Evolutionary conservation across 2,113 vertebrate genomes (phyloP).

Genomic region (Trematomus loennbergii): DNA sequence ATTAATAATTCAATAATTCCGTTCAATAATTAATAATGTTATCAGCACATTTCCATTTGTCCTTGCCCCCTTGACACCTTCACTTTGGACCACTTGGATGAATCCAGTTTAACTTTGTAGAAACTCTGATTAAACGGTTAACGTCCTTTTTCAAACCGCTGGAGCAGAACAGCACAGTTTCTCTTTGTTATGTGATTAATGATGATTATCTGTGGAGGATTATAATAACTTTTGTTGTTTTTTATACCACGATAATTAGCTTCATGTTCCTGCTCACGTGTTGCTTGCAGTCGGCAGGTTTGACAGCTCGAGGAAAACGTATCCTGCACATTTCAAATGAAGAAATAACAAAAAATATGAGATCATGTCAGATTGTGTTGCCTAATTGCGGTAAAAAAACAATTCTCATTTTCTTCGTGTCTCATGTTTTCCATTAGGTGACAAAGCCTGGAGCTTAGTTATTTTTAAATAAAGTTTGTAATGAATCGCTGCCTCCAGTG

Average conservation of each 20-base stretch:
- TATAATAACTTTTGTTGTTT: slow-evolving; percentile 52
- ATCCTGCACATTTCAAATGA: slow-evolving; percentile 3
- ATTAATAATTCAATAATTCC: slow-evolving; percentile 74
- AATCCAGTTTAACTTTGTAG: slow-evolving; percentile 53
- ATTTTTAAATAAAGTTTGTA: neutral
- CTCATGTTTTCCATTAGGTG: neutral
- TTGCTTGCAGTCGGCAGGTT: neutral
- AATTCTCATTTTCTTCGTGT: neutral
- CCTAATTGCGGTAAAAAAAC: slow-evolving; percentile 4
- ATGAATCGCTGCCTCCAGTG: neutral
- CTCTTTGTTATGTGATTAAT: slow-evolving; percentile 60
- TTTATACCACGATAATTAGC: slow-evolving; percentile 41
- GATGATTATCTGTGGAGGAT: slow-evolving; percentile 54
- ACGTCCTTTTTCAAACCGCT: slow-evolving; percentile 25
- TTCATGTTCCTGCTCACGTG: slow-evolving; percentile 18
- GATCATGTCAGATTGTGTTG: neutral
- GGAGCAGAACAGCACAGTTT: slow-evolving; percentile 38
- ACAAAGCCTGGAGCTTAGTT: neutral
- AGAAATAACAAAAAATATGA: neutral
- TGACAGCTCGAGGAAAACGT: neutral
- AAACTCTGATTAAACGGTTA: slow-evolving; percentile 59
- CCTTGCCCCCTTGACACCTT: slow-evolving; percentile 52
- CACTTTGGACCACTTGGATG: slow-evolving; percentile 52
- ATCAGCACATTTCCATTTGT: slow-evolving; percentile 63
- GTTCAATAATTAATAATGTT: slow-evolving; percentile 75